Base-by-base conservation (phyloP, 2,797 vertebrate species). In the Nasua narica region DNA sequence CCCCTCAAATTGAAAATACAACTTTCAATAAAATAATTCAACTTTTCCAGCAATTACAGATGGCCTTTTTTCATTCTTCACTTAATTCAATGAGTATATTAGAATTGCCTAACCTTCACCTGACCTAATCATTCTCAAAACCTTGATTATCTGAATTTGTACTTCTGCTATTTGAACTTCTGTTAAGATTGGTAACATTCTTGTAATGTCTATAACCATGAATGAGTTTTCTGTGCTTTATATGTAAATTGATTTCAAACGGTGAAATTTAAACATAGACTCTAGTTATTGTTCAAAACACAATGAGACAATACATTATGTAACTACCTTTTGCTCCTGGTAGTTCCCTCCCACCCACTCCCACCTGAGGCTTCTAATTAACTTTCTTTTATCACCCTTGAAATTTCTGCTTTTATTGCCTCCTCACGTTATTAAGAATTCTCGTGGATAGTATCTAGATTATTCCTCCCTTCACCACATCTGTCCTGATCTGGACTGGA, bases 241-340 rank as follows among this genome's bases (percentile, higher is more conserved):
- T 15, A 37, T 25, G 74, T n/a, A 92, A 92, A 82, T 14, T 90
- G 67, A 70, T 60, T 72, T 56, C 60, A 91, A 86, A 78, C 5
- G 74, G 46, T 18, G 37, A 94, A 92, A 72, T 52, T 79, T 35
- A 92, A 82, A 40, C 95, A 65, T 1, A 87, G 16, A 82, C 35
- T 78, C 16, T 87, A 74, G 86, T 67, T 56, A 90, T 78, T 92
- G 18, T 21, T 74, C 58, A 65, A 94, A 94, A 90, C 43, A 91
- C 15, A 14, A 67, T 7, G 35, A 83, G 69, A 54, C 46, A 58
- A 52, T 32, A 46, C 7, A 27, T 69, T 35, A 65, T 7, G 5
- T 13, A 88, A 29, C 35, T 19, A 74, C 7, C 43, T 32, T 7
- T 14, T 72, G 32, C 65, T 95, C 48, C 54, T 52, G 4, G 21